phyloP scores from a whole-genome alignment of 2,888 invertebrate species.

The Melanostoma scalare region DNA sequence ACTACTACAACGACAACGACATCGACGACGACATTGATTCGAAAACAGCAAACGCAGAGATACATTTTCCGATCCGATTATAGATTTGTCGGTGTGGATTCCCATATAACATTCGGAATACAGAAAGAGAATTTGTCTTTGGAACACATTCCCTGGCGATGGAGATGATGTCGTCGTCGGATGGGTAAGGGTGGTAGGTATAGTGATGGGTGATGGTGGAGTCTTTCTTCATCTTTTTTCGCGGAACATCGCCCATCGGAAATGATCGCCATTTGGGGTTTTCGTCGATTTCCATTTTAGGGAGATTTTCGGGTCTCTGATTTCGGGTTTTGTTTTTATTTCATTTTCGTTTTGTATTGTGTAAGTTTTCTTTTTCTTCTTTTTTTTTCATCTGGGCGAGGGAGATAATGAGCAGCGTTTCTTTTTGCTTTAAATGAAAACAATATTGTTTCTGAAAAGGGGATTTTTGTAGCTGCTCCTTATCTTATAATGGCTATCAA shows the following conservation, averaged over 20 bases:
- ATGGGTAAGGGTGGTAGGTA: too few species aligned
- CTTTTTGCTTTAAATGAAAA: conserved; percentile 39
- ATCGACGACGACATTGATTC: conserved; percentile 46
- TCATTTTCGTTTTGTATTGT: conserved; percentile 14
- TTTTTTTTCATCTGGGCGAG: conserved; percentile 22
- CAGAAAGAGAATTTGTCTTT: conserved; percentile 35
- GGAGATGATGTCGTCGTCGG: neutral
- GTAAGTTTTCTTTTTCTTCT: neutral
- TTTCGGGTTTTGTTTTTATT: conserved; percentile 33
- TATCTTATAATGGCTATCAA: conserved; percentile 44
- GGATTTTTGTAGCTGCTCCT: conserved; percentile 33
- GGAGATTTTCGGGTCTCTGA: conserved; percentile 26
- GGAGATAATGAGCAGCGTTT: conserved; percentile 34
- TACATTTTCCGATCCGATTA: conserved; percentile 66
- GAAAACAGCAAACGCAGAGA: conserved; percentile 63
- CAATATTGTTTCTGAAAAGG: conserved; percentile 28
- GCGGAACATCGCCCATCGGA: conserved; percentile 38
- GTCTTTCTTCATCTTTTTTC: conserved; percentile 48
- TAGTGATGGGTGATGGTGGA: conserved; percentile 2
- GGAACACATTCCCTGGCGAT: conserved; percentile 12
- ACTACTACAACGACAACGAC: conserved; percentile 2
- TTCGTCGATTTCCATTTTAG: conserved; percentile 14
- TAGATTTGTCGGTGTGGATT: conserved; percentile 64
- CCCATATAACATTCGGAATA: conserved; percentile 39
- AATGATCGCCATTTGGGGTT: conserved; percentile 60